These are phyloP conservation scores for Manis pentadactyla DNA, from an alignment of 2,797 vertebrate genomes.

Conservation along the genomic window DNA sequence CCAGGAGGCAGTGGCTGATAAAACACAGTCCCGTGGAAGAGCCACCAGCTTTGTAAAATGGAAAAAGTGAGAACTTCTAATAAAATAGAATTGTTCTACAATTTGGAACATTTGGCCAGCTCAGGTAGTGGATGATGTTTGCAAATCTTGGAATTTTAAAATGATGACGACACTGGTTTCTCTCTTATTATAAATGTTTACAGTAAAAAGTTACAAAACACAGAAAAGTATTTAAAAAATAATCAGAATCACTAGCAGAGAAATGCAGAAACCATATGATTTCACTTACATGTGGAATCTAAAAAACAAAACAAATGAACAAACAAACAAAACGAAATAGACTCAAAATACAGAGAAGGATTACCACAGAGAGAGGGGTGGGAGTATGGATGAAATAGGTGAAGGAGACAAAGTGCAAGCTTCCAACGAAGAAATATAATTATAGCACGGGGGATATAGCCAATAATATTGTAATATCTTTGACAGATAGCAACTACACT, in stretches of 20 bases:
- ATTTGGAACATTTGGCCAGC: conserved; percentile 6
- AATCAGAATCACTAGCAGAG: background rate
- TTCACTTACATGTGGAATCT: too few relatives aligned
- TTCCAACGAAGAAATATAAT: too few relatives aligned
- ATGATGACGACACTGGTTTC: background rate
- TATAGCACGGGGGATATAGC: too few relatives aligned
- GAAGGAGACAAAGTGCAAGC: too few relatives aligned
- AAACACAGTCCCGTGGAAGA: background rate
- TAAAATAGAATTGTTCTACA: background rate
- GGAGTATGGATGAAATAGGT: too few relatives aligned
- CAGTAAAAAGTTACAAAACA: background rate
- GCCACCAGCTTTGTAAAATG: background rate
- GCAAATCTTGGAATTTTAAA: conserved; percentile 13
- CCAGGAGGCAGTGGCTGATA: conserved; percentile 52
- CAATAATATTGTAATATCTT: too few relatives aligned
- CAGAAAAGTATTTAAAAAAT: background rate
- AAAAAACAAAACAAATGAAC: too few relatives aligned
- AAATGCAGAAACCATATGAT: too few relatives aligned
- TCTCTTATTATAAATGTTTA: background rate
- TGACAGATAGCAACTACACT: too few relatives aligned
- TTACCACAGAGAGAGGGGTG: too few relatives aligned
- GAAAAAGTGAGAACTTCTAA: conserved; percentile 54
- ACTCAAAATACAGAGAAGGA: too few relatives aligned
- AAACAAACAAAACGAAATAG: too few relatives aligned
- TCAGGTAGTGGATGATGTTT: background rate